Evolutionary conservation across 1,140 invertebrate genomes (phyloP), one percentile per base, ranked within the genome.

Genomic region (Saccostrea cuccullata): DNA sequence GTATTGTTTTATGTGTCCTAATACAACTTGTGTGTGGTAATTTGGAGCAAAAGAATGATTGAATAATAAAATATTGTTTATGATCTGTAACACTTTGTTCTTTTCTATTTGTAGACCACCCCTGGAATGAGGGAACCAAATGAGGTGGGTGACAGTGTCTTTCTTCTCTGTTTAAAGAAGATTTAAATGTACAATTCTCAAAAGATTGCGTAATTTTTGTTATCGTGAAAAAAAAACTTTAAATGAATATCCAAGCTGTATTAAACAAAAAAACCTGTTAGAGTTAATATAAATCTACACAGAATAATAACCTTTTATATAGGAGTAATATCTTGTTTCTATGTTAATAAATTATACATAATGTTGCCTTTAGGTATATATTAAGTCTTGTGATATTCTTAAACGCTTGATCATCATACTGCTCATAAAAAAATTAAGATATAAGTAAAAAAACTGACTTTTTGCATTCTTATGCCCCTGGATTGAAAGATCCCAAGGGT

Each of bases 51-150:
- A 9, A 8, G 47, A 47, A 47, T 8, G 47, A 8, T 47, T 8
- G 9, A 47, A 47, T 6, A 47, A 47, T 47, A 5, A 47, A 6
- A 47, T 47, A 8, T 47, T 6, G 47, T 47, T 6, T 47, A 47
- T 8, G 47, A 47, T 2, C 9, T 47, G 47, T 47, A 47, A 47
- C 47, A 47, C 47, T 47, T 64, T n/a, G 6, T 64, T 30, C 26
- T 77, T 77, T 23, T 30, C 26, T 36, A 3, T 26, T 77, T 77
- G 26, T 26, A 77, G 70, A 77, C 70, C 6, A 77, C 70, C 23
- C 70, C 70, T 15, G 70, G 70, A 26, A 77, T 77, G 70, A 77
- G 70, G 9, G 70, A 77, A 8, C 70, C 70, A 30, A 77, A 36
- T 77, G 70, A 77, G 26, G 70, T 77, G 30, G 15, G 70, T 77